These are phyloP conservation scores for Panthera leo DNA, from an alignment of 2,113 vertebrate genomes.

Conservation along the genomic window DNA sequence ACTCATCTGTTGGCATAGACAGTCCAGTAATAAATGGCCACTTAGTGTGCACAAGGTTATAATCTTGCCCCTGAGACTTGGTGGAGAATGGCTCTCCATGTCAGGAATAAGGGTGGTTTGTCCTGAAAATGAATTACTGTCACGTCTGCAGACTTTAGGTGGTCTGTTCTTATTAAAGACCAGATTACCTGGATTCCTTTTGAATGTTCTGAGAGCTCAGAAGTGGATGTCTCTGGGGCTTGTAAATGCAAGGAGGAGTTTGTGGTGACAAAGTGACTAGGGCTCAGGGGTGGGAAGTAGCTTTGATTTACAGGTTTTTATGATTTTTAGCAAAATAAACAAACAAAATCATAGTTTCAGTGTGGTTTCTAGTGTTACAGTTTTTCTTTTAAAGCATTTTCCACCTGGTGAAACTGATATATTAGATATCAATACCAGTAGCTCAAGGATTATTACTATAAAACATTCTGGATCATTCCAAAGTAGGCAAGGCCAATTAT, in stretches of 20 bases:
- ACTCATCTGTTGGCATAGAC: neutral
- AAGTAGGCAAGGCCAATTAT: neutral
- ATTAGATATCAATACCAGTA: neutral
- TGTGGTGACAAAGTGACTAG: neutral
- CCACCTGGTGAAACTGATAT: neutral
- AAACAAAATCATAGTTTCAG: neutral
- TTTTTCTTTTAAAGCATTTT: neutral
- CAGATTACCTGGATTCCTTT: slow-evolving; percentile 27
- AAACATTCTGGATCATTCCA: neutral
- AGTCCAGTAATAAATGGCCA: slow-evolving; percentile 39
- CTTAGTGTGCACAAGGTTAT: slow-evolving; percentile 27
- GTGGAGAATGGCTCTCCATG: slow-evolving; percentile 36
- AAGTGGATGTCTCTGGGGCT: neutral
- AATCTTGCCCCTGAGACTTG: slow-evolving; percentile 50
- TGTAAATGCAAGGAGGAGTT: neutral
- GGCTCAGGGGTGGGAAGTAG: neutral
- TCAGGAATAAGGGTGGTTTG: slow-evolving; percentile 55
- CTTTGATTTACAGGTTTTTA: neutral
- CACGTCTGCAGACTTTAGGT: neutral
- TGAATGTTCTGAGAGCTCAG: neutral
- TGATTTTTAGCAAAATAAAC: neutral
- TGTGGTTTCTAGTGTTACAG: neutral
- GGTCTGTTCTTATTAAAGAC: slow-evolving; percentile 16
- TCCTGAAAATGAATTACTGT: slow-evolving; percentile 59
- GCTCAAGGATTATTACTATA: neutral